A percentile compares a stretch with the other conserved stretches of the same genome.
Evolutionary conservation across 2,888 invertebrate species (phyloP).

Genomic region (Tetragnatha montana): DNA sequence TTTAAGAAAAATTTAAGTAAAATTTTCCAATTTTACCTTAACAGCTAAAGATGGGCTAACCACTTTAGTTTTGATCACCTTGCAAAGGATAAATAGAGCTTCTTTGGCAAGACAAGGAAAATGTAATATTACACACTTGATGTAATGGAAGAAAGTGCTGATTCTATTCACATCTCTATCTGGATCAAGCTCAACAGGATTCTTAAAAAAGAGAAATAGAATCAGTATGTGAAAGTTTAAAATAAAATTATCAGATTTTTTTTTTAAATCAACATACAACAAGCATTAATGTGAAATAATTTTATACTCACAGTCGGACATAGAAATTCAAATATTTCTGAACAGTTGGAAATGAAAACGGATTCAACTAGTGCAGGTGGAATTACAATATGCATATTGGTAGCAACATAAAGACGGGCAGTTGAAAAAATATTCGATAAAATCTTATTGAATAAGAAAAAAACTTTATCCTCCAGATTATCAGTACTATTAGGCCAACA

Average conservation of each 20-base stretch:
- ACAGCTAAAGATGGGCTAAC: conserved; percentile 9
- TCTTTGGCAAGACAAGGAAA: conserved; percentile 56
- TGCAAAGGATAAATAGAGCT: conserved; percentile 53
- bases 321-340: conserved; percentile 39
- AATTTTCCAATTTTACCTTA: conserved; percentile 38
- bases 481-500: conserved; percentile 25
- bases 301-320: conserved; percentile 14
- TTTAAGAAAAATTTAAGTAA: background rate
- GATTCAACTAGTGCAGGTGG: conserved; percentile 5
- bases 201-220: background rate
- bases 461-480: background rate
- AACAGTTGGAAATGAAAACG: conserved; percentile 3
- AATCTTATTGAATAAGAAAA: conserved; percentile 22
- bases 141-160: conserved; percentile 44
- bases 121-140: conserved; percentile 37
- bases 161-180: conserved; percentile 37
- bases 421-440: conserved; percentile 26
- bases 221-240: background rate
- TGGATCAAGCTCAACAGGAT: conserved; percentile 12
- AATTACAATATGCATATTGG: conserved; percentile 24
- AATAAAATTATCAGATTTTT: background rate
- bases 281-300: background rate
- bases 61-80: conserved; percentile 29
- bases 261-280: background rate
- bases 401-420: conserved; percentile 41